These are phyloP conservation scores for Valencia hispanica DNA, from an alignment of 2,797 vertebrate species.

Conservation along the genomic window DNA sequence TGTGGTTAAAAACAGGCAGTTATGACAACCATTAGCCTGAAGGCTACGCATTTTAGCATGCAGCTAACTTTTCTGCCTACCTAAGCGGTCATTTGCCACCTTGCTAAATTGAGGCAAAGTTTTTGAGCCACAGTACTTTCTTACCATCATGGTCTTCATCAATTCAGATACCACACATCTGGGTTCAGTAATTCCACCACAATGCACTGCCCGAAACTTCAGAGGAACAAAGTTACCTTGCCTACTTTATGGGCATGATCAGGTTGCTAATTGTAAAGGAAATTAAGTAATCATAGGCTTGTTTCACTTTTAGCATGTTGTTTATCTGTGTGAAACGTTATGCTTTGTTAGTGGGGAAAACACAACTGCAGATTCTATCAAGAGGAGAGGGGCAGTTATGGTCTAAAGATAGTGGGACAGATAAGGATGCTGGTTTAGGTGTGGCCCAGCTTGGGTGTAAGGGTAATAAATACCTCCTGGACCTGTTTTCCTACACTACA, in stretches of 20 bases:
- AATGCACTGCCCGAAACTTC: background rate
- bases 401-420: too few species aligned
- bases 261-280: too few species aligned
- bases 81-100: conserved; percentile 1
- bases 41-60: conserved; percentile 8
- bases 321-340: too few species aligned
- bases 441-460: too few species aligned
- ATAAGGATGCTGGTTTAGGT: too few species aligned
- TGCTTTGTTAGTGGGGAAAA: too few species aligned
- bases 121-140: conserved; percentile 13
- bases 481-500: too few species aligned
- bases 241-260: background rate
- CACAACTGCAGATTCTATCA: too few species aligned
- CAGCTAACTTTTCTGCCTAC: background rate
- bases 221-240: background rate
- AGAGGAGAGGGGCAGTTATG: too few species aligned
- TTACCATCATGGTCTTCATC: background rate
- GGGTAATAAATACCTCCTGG: too few species aligned
- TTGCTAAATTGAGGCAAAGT: background rate
- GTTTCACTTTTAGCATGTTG: too few species aligned
- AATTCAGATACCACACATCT: background rate
- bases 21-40: conserved; percentile 5
- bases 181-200: background rate
- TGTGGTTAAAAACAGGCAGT: background rate
- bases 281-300: too few species aligned